Percentiles rank a stretch among this genome's conserved stretches.
Conservation (phyloP, 2,797 vertebrate species). For the Sebastolobus altivelis region DNA sequence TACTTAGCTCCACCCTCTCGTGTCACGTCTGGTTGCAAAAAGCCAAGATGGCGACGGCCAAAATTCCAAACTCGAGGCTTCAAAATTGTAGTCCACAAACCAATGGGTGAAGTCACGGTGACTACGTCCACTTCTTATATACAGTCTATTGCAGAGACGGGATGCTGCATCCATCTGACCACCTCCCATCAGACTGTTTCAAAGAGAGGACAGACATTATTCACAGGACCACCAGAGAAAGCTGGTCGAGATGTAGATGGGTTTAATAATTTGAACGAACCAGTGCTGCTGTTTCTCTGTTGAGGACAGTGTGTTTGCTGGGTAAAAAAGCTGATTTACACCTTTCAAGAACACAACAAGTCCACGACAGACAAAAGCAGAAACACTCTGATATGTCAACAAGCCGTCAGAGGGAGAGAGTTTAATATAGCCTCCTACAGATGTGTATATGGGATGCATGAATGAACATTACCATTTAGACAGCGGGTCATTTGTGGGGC, state of each 20-base stretch:
- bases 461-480: conserved; percentile 51
- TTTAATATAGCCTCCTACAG: conserved; percentile 4
- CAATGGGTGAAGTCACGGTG: too few relatives aligned
- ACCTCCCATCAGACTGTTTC: too few relatives aligned
- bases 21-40: too few relatives aligned
- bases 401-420: conserved; percentile 6
- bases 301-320: not conserved
- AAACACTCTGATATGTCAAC: not conserved
- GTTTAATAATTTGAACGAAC: not conserved
- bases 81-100: too few relatives aligned
- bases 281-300: not conserved
- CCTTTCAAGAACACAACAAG: conserved; percentile 2
- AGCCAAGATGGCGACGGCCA: too few relatives aligned
- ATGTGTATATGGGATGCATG: conserved; percentile 5
- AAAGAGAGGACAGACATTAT: too few relatives aligned
- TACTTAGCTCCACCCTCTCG: too few relatives aligned
- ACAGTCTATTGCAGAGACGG: too few relatives aligned
- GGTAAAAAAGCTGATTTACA: not conserved
- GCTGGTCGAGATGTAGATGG: not conserved
- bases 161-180: too few relatives aligned
- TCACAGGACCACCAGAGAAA: not conserved
- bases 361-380: not conserved
- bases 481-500: conserved; percentile 15
- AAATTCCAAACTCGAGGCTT: too few relatives aligned
- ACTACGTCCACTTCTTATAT: too few relatives aligned